Evolutionary conservation across 2,888 invertebrate genomes (phyloP).

Genomic region (Amblyjoppa fuscipennis): DNA sequence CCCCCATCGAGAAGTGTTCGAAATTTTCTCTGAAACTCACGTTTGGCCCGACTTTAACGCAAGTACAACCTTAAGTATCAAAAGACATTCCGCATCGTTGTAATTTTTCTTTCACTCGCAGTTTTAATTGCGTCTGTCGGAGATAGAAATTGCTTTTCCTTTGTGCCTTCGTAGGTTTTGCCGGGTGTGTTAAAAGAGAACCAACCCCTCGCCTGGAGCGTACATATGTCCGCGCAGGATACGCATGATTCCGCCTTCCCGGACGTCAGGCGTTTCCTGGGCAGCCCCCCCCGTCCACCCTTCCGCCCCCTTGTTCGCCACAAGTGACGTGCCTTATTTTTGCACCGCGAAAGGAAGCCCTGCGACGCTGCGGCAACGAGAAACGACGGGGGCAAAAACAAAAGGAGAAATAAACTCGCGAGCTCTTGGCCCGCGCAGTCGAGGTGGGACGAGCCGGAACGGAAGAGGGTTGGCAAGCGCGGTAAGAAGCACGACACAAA

Average conservation of each 20-base stretch:
- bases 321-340: slow-evolving; percentile 62
- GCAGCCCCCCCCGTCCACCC: not conserved
- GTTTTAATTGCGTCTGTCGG: slow-evolving; percentile 11
- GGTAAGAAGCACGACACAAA: slow-evolving; percentile 29
- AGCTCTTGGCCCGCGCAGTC: not conserved
- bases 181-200: not conserved
- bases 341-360: slow-evolving; percentile 38
- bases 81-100: not conserved
- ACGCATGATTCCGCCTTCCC: slow-evolving; percentile 12
- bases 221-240: slow-evolving; percentile 12
- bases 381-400: slow-evolving; percentile 33
- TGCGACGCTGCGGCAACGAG: not conserved
- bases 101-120: not conserved
- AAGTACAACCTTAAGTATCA: not conserved
- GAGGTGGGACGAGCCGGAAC: slow-evolving; percentile 13
- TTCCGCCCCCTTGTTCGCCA: not conserved
- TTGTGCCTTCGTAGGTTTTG: slow-evolving; percentile 1
- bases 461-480: slow-evolving; percentile 31
- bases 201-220: not conserved
- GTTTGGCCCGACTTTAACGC: too few relatives aligned
- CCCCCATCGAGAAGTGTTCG: too few relatives aligned
- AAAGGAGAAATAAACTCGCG: slow-evolving; percentile 35
- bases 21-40: too few relatives aligned
- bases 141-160: not conserved
- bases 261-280: slow-evolving; percentile 36